A percentile compares a stretch with the other conserved stretches of the same genome.
Conservation (phyloP, 2,888 invertebrate genomes). For the Neoscelio sp. region DNA sequence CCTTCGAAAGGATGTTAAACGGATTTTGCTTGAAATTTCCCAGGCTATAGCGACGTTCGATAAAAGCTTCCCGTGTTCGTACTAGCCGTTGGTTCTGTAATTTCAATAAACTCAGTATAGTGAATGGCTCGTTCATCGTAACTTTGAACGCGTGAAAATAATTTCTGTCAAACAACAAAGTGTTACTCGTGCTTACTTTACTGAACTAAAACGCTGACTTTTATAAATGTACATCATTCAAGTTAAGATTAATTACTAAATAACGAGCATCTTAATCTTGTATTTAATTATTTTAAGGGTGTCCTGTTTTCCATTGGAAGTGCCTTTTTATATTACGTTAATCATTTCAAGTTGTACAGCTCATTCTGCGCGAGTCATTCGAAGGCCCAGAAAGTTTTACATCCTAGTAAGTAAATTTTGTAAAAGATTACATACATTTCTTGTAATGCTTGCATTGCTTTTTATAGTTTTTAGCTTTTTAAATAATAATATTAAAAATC, state of each 20-base stretch:
- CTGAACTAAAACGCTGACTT: constrained; percentile 5
- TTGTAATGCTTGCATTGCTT: too few relatives aligned
- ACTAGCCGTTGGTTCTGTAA: constrained; percentile 50
- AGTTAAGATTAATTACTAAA: constrained; percentile 30
- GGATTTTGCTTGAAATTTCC: constrained; percentile 75
- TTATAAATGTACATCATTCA: constrained; percentile 30
- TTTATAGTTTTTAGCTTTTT: too few relatives aligned
- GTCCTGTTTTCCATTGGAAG: constrained; percentile 97
- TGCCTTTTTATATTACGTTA: constrained; percentile 98
- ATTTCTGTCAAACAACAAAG: constrained; percentile 31
- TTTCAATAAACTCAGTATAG: constrained; percentile 46
- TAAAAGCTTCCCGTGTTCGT: constrained; percentile 49
- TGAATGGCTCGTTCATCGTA: constrained; percentile 33
- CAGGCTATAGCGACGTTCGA: constrained; percentile 53
- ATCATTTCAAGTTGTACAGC: constrained; percentile 99
- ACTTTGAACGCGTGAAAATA: constrained; percentile 17
- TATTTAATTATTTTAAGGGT: constrained; percentile 90
- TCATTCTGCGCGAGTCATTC: constrained; percentile 99
- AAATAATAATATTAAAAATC: too few relatives aligned
- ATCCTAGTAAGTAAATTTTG: constrained; percentile 93
- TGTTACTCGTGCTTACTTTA: background rate
- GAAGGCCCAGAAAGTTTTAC: constrained; percentile 98
- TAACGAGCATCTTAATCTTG: too few relatives aligned
- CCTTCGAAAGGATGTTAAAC: constrained; percentile 72
- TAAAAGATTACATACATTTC: too few relatives aligned